Conservation (phyloP, 1,140 invertebrate species). For the Sesamia nonagrioides region DNA sequence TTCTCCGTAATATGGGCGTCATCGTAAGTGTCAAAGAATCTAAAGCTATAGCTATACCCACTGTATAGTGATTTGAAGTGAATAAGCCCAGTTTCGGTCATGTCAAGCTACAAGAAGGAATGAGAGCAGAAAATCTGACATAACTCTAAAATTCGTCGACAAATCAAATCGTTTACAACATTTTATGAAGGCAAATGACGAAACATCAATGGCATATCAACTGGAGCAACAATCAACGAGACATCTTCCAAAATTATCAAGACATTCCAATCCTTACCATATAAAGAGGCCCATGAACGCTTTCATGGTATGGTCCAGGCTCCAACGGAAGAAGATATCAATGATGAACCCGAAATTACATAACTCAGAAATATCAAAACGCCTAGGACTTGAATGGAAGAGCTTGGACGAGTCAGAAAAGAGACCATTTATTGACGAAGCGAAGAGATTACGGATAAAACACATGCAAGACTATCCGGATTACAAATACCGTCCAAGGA, state of each 20-base stretch:
- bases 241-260: constrained; percentile 66
- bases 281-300: constrained; percentile 92
- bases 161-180: constrained; percentile 21
- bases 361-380: constrained; percentile 92
- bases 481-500: constrained; percentile 91
- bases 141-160: background rate
- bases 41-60: no score
- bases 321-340: constrained; percentile 92
- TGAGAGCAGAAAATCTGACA: background rate
- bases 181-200: constrained; percentile 21
- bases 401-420: constrained; percentile 90
- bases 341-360: constrained; percentile 94
- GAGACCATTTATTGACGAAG: constrained; percentile 95
- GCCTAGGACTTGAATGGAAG: constrained; percentile 92
- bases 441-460: constrained; percentile 90
- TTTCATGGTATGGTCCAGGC: constrained; percentile 92
- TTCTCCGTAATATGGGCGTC: constrained; percentile 2
- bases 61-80: constrained; percentile 18
- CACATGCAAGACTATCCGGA: constrained; percentile 93
- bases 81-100: background rate
- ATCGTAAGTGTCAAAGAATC: background rate
- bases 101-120: background rate
- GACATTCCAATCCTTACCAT: constrained; percentile 84
- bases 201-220: constrained; percentile 72
- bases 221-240: constrained; percentile 63